phyloP scores from a whole-genome alignment of 2,113 vertebrate genomes.

The Cynopterus brachyotis region DNA sequence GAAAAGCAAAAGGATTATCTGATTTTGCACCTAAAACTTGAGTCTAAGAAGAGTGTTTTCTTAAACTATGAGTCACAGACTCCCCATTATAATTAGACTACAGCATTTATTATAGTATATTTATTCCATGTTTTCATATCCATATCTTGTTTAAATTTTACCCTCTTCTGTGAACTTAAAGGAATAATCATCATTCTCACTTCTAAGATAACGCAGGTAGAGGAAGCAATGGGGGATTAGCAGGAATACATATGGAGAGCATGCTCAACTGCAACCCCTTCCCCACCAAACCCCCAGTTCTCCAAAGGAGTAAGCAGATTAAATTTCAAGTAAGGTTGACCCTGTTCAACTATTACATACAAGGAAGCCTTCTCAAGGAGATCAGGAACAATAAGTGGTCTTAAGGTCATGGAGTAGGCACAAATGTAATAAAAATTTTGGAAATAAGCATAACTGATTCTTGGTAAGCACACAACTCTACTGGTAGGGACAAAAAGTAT shows the following conservation, averaged over 20 bases:
- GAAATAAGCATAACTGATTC: constrained; percentile 12
- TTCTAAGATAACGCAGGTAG: background rate
- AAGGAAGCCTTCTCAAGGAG: background rate
- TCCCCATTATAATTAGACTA: background rate
- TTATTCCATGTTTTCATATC: background rate
- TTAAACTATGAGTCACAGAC: background rate
- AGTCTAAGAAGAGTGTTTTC: constrained; percentile 19
- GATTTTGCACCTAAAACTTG: constrained; percentile 26
- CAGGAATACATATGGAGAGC: background rate
- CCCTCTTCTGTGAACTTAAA: background rate
- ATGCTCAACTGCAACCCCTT: background rate
- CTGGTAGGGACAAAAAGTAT: background rate
- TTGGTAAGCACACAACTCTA: background rate
- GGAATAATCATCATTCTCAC: background rate
- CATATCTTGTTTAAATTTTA: constrained; percentile 8
- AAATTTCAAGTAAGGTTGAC: background rate
- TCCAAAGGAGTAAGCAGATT: background rate
- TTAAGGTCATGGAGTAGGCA: background rate
- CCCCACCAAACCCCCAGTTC: background rate
- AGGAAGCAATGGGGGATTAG: background rate
- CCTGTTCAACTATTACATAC: background rate
- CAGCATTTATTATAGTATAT: background rate
- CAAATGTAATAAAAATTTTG: background rate
- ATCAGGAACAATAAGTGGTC: background rate
- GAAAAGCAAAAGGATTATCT: background rate